Conservation (phyloP, 2,888 invertebrate species). For the Aromia moschata region DNA sequence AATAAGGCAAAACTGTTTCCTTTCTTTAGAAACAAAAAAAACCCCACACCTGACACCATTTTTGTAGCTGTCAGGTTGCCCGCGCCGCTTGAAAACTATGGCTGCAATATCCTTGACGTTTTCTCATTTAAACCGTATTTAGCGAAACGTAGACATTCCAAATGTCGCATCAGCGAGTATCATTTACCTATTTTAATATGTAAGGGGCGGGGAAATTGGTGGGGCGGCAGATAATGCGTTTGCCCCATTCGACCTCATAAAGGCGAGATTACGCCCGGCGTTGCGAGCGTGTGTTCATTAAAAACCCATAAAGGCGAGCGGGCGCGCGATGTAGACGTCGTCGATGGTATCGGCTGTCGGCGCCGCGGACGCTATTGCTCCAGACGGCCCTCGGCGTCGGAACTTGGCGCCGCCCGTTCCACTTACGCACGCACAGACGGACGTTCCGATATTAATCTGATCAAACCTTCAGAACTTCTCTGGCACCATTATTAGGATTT, state of each 20-base stretch:
- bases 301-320: slow-evolving; percentile 56
- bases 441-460: slow-evolving; percentile 33
- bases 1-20: no score
- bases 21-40: no score
- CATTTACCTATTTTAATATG: slow-evolving; percentile 7
- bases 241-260: slow-evolving; percentile 23
- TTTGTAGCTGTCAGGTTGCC: no score
- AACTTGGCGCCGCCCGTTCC: slow-evolving; percentile 38
- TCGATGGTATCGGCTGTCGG: slow-evolving; percentile 54
- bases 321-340: slow-evolving; percentile 46
- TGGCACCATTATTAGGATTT: no score
- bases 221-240: slow-evolving; percentile 12
- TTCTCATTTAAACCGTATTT: not conserved
- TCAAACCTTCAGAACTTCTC: slow-evolving; percentile 27
- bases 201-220: slow-evolving; percentile 5
- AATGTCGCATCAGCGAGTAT: not conserved
- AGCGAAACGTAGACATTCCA: not conserved
- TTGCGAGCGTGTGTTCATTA: slow-evolving; percentile 54
- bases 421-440: no score
- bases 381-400: slow-evolving; percentile 41
- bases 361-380: slow-evolving; percentile 54
- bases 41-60: no score
- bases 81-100: no score
- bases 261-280: slow-evolving; percentile 19
- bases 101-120: no score